Percentiles rank a stretch among this genome's conserved stretches.
Evolutionary conservation across 2,797 vertebrate species (phyloP).

Genomic region (Petrocephalus sullivani): DNA sequence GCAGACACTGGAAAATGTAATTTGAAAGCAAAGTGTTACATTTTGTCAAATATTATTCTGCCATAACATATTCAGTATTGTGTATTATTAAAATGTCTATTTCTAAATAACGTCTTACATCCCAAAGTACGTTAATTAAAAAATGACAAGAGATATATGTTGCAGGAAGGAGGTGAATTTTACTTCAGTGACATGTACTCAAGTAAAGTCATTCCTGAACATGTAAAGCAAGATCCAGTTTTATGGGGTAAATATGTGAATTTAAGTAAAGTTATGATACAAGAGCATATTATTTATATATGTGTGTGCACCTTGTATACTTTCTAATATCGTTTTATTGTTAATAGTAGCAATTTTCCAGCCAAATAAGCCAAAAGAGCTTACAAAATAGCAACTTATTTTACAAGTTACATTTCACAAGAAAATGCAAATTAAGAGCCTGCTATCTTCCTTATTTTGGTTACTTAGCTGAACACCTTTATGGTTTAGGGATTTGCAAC

Average conservation of each 20-base stretch:
- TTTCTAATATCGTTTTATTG: not conserved
- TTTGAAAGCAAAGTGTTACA: not conserved
- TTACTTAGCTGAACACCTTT: not conserved
- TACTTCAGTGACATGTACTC: slow-evolving; percentile 70
- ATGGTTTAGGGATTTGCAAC: not conserved
- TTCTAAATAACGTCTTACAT: not conserved
- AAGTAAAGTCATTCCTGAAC: slow-evolving; percentile 55
- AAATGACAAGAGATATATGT: slow-evolving; percentile 30
- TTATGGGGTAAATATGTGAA: slow-evolving; percentile 61
- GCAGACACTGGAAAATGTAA: not conserved
- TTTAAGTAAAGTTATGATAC: not conserved
- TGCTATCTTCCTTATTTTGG: not conserved
- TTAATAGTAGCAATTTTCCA: not conserved
- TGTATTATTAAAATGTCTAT: not conserved
- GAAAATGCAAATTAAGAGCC: not conserved
- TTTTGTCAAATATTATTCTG: not conserved
- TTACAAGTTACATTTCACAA: not conserved
- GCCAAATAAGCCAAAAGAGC: not conserved
- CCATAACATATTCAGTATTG: not conserved
- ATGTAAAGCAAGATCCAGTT: slow-evolving; percentile 58
- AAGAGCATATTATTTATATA: not conserved
- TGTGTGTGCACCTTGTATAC: not conserved
- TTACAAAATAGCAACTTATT: not conserved
- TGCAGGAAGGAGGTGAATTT: slow-evolving; percentile 65
- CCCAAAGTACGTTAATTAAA: not conserved